phyloP scores from a whole-genome alignment of 2,888 invertebrate species.

The Phortica magna region DNA sequence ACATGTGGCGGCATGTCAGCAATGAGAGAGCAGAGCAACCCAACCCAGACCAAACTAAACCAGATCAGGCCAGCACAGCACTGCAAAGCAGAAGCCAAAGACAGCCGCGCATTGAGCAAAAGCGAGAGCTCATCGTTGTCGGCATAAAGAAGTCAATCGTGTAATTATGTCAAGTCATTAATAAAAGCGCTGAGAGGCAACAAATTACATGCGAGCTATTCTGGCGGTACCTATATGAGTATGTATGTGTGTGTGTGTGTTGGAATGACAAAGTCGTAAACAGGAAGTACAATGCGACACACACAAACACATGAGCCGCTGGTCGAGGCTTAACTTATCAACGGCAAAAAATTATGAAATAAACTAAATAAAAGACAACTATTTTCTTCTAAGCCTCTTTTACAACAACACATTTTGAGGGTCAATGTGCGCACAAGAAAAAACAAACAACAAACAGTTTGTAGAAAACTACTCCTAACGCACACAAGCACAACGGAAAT shows the following conservation, averaged over 20 bases:
- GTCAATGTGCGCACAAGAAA: conserved; percentile 36
- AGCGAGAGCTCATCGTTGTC: too few species aligned
- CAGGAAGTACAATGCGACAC: background rate
- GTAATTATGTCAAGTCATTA: conserved; percentile 64
- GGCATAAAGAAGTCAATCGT: conserved; percentile 33
- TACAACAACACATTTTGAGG: background rate
- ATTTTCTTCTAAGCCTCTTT: background rate
- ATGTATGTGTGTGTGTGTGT: too few species aligned
- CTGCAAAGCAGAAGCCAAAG: background rate
- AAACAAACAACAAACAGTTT: conserved; percentile 18
- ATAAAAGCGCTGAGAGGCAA: conserved; percentile 41
- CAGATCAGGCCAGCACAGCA: background rate
- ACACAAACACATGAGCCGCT: background rate
- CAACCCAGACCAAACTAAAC: background rate
- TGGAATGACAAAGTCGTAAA: background rate
- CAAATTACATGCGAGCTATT: background rate
- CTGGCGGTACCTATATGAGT: too few species aligned
- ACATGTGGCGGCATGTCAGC: background rate
- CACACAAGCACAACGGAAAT: conserved; percentile 3
- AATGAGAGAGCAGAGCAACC: background rate
- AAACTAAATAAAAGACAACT: background rate
- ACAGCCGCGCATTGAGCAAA: background rate
- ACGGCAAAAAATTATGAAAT: conserved; percentile 2
- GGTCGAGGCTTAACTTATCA: conserved; percentile 20
- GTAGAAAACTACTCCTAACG: conserved; percentile 27